These are phyloP conservation scores for Apodemia zela DNA, from an alignment of 2,888 invertebrate genomes.

Conservation along the genomic window DNA sequence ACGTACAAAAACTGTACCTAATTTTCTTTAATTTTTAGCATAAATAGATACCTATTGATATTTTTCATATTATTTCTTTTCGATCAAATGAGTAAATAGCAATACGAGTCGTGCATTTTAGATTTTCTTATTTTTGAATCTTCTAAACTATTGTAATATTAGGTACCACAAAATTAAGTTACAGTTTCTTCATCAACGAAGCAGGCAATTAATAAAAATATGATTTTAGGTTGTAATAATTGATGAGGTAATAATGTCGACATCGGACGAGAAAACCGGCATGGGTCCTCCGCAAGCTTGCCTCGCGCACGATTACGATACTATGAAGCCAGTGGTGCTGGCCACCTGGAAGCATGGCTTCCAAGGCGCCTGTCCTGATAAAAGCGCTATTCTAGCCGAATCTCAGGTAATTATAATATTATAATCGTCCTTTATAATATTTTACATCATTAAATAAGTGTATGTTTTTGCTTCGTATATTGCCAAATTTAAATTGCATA, in stretches of 20 bases:
- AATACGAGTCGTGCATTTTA: too few species aligned
- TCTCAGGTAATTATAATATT: slow-evolving; percentile 81
- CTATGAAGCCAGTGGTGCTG: slow-evolving; percentile 95
- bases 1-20: too few species aligned
- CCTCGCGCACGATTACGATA: slow-evolving; percentile 92
- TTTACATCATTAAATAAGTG: too few species aligned
- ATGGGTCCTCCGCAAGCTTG: slow-evolving; percentile 87
- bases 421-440: too few species aligned
- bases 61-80: too few species aligned
- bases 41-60: too few species aligned
- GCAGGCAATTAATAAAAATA: not conserved
- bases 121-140: too few species aligned
- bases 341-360: slow-evolving; percentile 97
- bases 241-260: slow-evolving; percentile 90
- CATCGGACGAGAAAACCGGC: slow-evolving; percentile 88
- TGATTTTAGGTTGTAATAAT: slow-evolving; percentile 91
- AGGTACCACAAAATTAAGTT: not conserved
- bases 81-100: too few species aligned
- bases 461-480: too few species aligned
- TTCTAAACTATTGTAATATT: not conserved
- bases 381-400: slow-evolving; percentile 93
- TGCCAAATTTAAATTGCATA: not conserved
- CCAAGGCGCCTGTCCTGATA: slow-evolving; percentile 96
- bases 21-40: too few species aligned
- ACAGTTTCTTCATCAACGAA: not conserved